Base-by-base conservation (phyloP, 2,888 invertebrate genomes). In the Acronicta alni region DNA sequence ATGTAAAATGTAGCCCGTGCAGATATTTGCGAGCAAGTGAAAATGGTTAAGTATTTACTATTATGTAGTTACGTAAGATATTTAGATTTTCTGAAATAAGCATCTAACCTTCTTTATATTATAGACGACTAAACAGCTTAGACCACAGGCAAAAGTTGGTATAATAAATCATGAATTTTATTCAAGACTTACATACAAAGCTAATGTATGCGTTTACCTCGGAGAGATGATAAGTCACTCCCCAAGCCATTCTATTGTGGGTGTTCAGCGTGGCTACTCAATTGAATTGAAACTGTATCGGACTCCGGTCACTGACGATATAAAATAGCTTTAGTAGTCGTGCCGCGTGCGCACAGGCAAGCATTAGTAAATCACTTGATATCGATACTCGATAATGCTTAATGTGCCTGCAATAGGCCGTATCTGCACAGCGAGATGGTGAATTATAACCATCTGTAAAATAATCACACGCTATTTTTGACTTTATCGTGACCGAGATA, bases 301-400 rank as follows among this genome's bases (percentile, higher is more conserved):
- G 65, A 78, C 75, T 75, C 68, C 80, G 77, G 79, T 79, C 77
- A 74, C 72, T 67, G 73, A 74, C 71, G 70, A 78, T 80, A 79
- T 78, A 75, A 77, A 74, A 78, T 62, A 55, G 35, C 47, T 60
- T 54, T 58, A 67, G 62, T 63, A 67, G 63, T 70, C 72, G 58
- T 57, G 70, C 45, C 43, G 51, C 59, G 71, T 63, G 74, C 71
- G 75, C 72, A 70, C 55, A 68, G 67, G 72, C 80, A 81, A 80
- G 80, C 79, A 80, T 74, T 72, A 76, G 76, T 85, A 84, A 84
- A 84, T 85, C 82, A 84, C 77, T 77, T 65, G 79, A 77, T 81
- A 84, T 79, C 81, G 82, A 82, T 80, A 81, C 77, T 72, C 68
- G 75, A 82, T 82, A 81, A 74, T 73, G 71, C 74, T 79, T 70